Base-by-base conservation (phyloP, 2,113 vertebrate genomes). In the Ictidomys tridecemlineatus region DNA sequence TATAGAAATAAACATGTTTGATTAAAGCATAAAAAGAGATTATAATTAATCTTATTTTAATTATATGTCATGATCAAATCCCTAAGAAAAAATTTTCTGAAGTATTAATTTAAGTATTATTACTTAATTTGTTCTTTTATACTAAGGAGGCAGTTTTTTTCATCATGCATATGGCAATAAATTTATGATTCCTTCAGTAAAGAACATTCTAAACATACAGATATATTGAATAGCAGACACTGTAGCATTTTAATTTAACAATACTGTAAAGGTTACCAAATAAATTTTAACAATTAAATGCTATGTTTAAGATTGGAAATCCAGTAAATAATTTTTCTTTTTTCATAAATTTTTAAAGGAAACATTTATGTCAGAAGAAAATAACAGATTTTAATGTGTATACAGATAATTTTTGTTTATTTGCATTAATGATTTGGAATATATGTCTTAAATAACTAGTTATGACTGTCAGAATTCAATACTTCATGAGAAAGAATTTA, bases 11-110 rank as follows among this genome's bases (percentile, higher is more conserved):
- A 74, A 79, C 18, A 26, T 80, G 63, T 39, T 91, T 88, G 67
- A 82, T 89, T 74, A 93, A 96, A 48, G 8, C 70, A 65, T 91
- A 14, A 84, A 73, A 78, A 74, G 13, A 24, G 32, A 73, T 85
- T 94, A 80, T 22, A 22, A 42, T 76, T 34, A 63, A 82, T 67
- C 37, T 91, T 63, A 53, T 84, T 95, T 69, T 91, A 95, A 87
- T 91, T 87, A 79, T 26, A 22, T 48, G 30, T 74, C 32, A 85
- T 26, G 22, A 58, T 12, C 6, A 58, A 89, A 80, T 28, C 17
- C 39, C 14, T 88, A n/a, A 42, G 45, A 58, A 79, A 93, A 63
- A 67, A 45, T 61, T 96, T 91, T 14, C 11, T 42, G n/a, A 89
- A 97, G 79, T 85, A 77, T 70, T 28, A 69, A 63, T 51, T 4